Percentiles rank a stretch among this genome's conserved stretches.
Evolutionary conservation across 1,140 invertebrate species (phyloP).

Genomic region (Drosophila pallidifrons): DNA sequence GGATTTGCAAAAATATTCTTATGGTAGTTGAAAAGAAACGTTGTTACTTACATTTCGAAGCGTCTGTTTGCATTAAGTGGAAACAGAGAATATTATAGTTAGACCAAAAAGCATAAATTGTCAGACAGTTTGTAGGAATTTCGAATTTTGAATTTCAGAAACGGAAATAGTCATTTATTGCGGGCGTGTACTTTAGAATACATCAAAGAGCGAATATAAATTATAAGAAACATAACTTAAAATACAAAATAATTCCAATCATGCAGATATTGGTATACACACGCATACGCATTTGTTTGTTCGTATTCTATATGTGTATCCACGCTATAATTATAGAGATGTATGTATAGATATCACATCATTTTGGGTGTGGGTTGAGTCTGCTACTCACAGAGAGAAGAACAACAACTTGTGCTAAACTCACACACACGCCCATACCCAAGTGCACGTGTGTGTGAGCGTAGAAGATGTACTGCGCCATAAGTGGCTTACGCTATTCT

Average conservation of each 20-base stretch:
- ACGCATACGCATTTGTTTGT: constrained; percentile 22
- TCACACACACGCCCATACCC: constrained; percentile 17
- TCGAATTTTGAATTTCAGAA: constrained; percentile 9
- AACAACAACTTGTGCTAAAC: constrained; percentile 64
- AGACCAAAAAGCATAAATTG: neutral
- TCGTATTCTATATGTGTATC: constrained; percentile 20
- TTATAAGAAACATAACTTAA: constrained; percentile 30
- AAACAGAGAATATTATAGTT: constrained; percentile 65
- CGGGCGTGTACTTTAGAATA: constrained; percentile 23
- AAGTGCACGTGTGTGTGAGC: constrained; percentile 24
- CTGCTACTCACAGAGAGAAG: constrained; percentile 44
- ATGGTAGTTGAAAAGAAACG: constrained; percentile 3
- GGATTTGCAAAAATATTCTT: constrained; percentile 30
- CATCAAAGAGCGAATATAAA: constrained; percentile 44
- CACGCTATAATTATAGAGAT: constrained; percentile 42
- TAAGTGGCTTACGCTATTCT: constrained; percentile 69
- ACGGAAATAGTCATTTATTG: constrained; percentile 42
- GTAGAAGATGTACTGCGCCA: constrained; percentile 61
- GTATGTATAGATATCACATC: constrained; percentile 39
- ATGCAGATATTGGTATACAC: constrained; percentile 25
- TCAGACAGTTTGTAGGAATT: constrained; percentile 10
- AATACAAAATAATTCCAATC: constrained; percentile 24
- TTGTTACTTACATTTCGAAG: constrained; percentile 78
- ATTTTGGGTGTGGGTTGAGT: constrained; percentile 73
- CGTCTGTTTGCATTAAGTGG: constrained; percentile 77